Conservation (phyloP, 2,797 vertebrate genomes). For the Pachyuromys duprasi region DNA sequence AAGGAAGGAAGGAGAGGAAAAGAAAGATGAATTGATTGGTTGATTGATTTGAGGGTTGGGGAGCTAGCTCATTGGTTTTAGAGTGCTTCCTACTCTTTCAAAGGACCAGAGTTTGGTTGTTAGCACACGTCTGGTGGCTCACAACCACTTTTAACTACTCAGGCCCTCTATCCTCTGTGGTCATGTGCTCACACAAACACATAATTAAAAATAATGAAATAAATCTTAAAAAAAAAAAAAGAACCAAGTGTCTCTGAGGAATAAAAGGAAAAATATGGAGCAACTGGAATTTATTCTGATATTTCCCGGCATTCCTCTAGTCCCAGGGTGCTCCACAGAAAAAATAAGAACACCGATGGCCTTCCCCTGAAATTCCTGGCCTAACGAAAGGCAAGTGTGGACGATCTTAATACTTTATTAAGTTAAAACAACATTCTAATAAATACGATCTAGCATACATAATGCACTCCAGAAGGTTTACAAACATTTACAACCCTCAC, state of each 20-base stretch:
- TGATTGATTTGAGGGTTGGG: not conserved
- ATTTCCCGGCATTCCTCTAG: not conserved
- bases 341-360: not conserved
- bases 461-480: slow-evolving; percentile 86
- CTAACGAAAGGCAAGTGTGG: slow-evolving; percentile 76
- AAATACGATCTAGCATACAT: slow-evolving; percentile 89
- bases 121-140: not conserved
- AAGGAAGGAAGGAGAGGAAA: not conserved
- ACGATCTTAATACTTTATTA: slow-evolving; percentile 88
- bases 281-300: not conserved
- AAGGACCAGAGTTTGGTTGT: not conserved
- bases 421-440: slow-evolving; percentile 90
- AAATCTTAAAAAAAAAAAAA: not conserved
- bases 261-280: not conserved
- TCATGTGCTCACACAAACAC: not conserved
- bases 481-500: slow-evolving; percentile 84
- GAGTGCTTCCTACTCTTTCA: not conserved
- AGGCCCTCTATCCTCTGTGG: not conserved
- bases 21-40: not conserved
- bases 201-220: not conserved
- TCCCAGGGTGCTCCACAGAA: not conserved
- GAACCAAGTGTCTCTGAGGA: slow-evolving; percentile 14
- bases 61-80: not conserved
- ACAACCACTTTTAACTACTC: not conserved
- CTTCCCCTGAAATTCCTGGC: not conserved